phyloP scores from a whole-genome alignment of 2,797 vertebrate genomes.

The Ptychadena robeensis region DNA sequence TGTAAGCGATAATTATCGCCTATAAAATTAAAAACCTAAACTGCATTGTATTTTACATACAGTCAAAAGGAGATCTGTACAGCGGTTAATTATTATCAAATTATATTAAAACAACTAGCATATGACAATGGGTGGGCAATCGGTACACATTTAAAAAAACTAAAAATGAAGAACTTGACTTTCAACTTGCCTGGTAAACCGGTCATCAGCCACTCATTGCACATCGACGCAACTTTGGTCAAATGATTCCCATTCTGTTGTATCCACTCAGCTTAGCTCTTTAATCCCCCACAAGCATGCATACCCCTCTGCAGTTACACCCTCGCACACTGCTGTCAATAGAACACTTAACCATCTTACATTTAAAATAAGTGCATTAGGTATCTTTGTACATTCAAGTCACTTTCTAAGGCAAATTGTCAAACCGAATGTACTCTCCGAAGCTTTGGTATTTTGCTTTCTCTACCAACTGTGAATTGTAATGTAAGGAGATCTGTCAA shows the following conservation, averaged over 20 bases:
- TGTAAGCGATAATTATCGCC: neutral
- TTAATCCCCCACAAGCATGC: conserved; percentile 65
- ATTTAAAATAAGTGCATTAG: conserved; percentile 84
- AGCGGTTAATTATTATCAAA: conserved; percentile 71
- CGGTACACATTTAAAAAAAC: conserved; percentile 43
- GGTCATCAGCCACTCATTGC: conserved; percentile 62
- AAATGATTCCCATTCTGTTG: conserved; percentile 61
- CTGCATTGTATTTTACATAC: conserved; percentile 14
- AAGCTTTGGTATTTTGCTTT: conserved; percentile 86
- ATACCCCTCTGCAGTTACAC: conserved; percentile 71
- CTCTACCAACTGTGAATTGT: conserved; percentile 72
- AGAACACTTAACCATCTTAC: conserved; percentile 77
- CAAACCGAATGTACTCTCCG: conserved; percentile 76
- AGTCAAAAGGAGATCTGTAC: conserved; percentile 69
- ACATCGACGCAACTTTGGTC: conserved; percentile 62
- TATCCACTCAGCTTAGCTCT: conserved; percentile 69
- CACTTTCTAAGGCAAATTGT: conserved; percentile 86
- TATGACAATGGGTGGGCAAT: conserved; percentile 55
- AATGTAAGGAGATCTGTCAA: conserved; percentile 69
- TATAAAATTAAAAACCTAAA: conserved; percentile 2
- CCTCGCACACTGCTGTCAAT: conserved; percentile 73
- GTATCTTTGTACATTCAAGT: conserved; percentile 94
- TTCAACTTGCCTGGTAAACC: conserved; percentile 29
- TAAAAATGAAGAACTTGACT: conserved; percentile 41
- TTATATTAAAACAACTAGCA: conserved; percentile 71